A percentile compares a stretch with the other conserved stretches of the same genome.
Conservation (phyloP, 2,113 vertebrate species). For the Solea senegalensis region DNA sequence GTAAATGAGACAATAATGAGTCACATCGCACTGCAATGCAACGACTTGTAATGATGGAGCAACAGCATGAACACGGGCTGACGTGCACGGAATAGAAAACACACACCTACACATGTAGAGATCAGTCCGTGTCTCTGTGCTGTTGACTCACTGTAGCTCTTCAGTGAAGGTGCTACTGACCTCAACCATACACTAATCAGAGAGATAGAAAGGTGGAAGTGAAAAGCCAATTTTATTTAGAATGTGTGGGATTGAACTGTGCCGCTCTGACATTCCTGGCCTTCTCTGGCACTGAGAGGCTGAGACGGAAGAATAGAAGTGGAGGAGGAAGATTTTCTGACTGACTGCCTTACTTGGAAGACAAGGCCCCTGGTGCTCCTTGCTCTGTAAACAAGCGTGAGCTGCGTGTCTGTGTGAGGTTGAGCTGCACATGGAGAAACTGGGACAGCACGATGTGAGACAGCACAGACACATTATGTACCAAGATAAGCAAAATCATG, state of each 20-base stretch:
- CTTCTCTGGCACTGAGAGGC: slow-evolving; percentile 65
- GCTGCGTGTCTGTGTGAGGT: slow-evolving; percentile 21
- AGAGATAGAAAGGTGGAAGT: slow-evolving; percentile 25
- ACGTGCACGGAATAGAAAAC: not conserved
- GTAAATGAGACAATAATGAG: slow-evolving; percentile 29
- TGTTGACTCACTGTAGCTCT: not conserved
- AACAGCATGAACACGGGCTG: not conserved
- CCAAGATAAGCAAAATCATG: too few relatives aligned
- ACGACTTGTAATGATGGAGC: not conserved
- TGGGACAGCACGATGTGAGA: slow-evolving; percentile 18
- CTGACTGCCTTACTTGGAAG: slow-evolving; percentile 78
- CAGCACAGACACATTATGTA: slow-evolving; percentile 1
- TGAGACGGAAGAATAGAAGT: slow-evolving; percentile 40
- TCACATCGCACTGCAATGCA: not conserved
- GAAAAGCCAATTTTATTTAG: slow-evolving; percentile 33
- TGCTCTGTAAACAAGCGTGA: slow-evolving; percentile 65
- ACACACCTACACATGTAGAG: too few relatives aligned
- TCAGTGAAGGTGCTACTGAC: too few relatives aligned
- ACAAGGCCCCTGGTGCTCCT: slow-evolving; percentile 47
- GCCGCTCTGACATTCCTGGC: slow-evolving; percentile 70
- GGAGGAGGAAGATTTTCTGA: slow-evolving; percentile 60
- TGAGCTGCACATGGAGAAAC: slow-evolving; percentile 20
- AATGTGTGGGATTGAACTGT: slow-evolving; percentile 36
- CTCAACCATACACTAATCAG: not conserved
- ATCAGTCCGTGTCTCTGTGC: too few relatives aligned